These are phyloP conservation scores for Sthenelais limicola DNA, from an alignment of 2,888 invertebrate genomes.

Conservation along the genomic window DNA sequence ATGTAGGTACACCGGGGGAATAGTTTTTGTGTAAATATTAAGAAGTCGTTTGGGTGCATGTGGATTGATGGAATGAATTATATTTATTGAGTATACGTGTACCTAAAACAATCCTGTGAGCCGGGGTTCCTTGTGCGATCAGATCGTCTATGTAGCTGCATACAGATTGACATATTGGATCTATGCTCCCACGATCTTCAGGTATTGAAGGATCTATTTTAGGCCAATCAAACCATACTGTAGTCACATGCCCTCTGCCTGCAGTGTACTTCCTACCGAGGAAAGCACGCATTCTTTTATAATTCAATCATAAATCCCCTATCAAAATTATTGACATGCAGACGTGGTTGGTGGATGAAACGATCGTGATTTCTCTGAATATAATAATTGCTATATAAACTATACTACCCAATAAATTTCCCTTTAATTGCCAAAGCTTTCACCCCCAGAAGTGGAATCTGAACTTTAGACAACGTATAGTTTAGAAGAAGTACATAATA, in stretches of 20 bases:
- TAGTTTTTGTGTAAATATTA: too few species aligned
- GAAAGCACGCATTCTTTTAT: not conserved
- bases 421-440: too few species aligned
- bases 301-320: not conserved
- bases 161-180: constrained; percentile 76
- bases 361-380: too few species aligned
- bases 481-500: too few species aligned
- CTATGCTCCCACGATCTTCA: constrained; percentile 78
- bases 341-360: too few species aligned
- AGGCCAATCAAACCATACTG: constrained; percentile 86
- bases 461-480: too few species aligned
- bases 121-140: constrained; percentile 79
- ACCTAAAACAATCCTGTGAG: constrained; percentile 79
- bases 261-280: constrained; percentile 79
- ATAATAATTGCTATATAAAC: too few species aligned
- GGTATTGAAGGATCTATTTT: constrained; percentile 77
- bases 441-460: too few species aligned
- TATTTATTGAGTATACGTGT: not conserved
- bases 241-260: constrained; percentile 76
- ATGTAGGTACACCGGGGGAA: too few species aligned
- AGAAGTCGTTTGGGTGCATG: not conserved
- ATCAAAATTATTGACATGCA: too few species aligned
- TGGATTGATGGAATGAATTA: not conserved
- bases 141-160: constrained; percentile 79
- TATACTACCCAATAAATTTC: too few species aligned